phyloP scores from a whole-genome alignment of 2,888 invertebrate species.

The Drosophila multiciliata region DNA sequence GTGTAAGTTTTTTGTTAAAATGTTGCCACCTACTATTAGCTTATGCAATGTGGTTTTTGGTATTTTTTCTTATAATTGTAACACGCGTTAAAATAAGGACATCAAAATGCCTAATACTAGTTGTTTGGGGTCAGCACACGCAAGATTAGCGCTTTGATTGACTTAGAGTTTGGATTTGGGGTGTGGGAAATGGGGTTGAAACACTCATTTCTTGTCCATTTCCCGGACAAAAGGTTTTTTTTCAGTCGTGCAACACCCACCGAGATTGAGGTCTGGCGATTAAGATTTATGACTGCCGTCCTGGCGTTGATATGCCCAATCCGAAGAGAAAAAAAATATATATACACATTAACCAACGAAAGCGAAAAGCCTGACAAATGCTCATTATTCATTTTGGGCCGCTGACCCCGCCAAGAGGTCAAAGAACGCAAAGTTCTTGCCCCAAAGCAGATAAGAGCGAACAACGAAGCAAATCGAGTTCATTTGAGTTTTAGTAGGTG shows the following conservation, averaged over 20 bases:
- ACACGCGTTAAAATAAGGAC: slow-evolving; percentile 13
- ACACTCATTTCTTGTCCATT: slow-evolving; percentile 33
- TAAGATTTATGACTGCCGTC: slow-evolving; percentile 68
- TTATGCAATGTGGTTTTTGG: neutral
- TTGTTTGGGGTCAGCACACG: slow-evolving; percentile 38
- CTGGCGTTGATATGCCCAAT: slow-evolving; percentile 46
- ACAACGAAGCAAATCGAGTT: neutral
- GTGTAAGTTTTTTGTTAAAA: neutral
- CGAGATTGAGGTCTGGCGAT: slow-evolving; percentile 57
- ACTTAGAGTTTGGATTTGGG: neutral
- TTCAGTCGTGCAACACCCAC: slow-evolving; percentile 21
- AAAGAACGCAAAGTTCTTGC: slow-evolving; percentile 50
- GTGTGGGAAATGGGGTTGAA: slow-evolving; percentile 6
- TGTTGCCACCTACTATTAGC: neutral
- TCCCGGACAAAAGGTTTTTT: slow-evolving; percentile 18
- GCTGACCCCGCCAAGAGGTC: slow-evolving; percentile 57
- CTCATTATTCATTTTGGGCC: slow-evolving; percentile 67
- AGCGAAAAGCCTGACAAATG: slow-evolving; percentile 65
- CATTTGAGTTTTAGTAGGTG: neutral
- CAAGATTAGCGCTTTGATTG: slow-evolving; percentile 51
- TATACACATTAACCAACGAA: slow-evolving; percentile 59
- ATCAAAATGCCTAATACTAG: slow-evolving; percentile 29
- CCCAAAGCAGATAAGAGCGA: slow-evolving; percentile 40
- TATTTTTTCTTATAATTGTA: slow-evolving; percentile 10
- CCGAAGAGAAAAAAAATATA: neutral